These are phyloP conservation scores for Oligia latruncula DNA, from an alignment of 2,888 invertebrate species.

Conservation along the genomic window DNA sequence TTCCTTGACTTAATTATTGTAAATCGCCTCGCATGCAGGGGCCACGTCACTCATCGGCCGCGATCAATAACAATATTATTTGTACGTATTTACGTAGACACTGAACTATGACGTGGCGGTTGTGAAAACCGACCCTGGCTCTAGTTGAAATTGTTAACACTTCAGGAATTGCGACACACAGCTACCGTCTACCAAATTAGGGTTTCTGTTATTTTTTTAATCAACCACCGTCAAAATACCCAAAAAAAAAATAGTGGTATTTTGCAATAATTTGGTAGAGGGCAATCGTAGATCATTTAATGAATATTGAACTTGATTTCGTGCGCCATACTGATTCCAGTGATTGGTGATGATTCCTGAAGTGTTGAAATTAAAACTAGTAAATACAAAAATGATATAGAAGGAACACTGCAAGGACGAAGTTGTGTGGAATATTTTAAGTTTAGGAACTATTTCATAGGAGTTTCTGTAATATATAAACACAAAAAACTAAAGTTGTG, in stretches of 20 bases:
- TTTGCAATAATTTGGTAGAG: neutral
- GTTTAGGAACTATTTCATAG: conserved; percentile 55
- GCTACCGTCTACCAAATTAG: conserved; percentile 9
- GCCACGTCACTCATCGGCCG: conserved; percentile 50
- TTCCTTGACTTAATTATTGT: conserved; percentile 64
- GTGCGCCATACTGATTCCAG: neutral
- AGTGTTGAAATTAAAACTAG: conserved; percentile 11
- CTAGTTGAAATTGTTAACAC: conserved; percentile 46
- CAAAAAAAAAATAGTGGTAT: neutral
- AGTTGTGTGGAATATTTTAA: conserved; percentile 24
- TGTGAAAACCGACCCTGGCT: conserved; percentile 58
- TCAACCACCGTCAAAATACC: neutral
- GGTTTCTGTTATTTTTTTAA: neutral
- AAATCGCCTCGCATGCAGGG: conserved; percentile 50
- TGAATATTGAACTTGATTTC: neutral
- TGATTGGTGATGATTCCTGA: conserved; percentile 19
- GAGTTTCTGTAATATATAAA: conserved; percentile 4
- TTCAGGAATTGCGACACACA: conserved; percentile 48
- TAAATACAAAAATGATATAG: conserved; percentile 7
- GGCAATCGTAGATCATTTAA: neutral
- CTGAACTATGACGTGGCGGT: conserved; percentile 52
- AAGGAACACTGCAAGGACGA: conserved; percentile 50
- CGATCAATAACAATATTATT: conserved; percentile 59
- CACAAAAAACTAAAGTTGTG: conserved; percentile 18
- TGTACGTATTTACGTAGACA: conserved; percentile 51